phyloP scores from a whole-genome alignment of 2,113 vertebrate genomes.

The Tragelaphus strepsiceros region DNA sequence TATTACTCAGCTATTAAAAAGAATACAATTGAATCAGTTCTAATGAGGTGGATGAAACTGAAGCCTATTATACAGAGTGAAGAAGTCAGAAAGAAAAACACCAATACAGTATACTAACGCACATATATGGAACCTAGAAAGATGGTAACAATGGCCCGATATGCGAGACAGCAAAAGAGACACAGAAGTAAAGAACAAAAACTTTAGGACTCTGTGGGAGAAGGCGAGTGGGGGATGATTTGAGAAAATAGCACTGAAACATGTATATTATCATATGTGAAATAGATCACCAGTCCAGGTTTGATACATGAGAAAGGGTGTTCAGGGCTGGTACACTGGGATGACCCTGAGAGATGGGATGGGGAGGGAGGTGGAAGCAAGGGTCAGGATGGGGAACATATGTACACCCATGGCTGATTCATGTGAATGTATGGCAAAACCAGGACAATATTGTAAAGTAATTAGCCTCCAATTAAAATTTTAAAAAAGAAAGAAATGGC shows the following conservation, averaged over 20 bases:
- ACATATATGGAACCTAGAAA: neutral
- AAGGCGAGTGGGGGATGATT: neutral
- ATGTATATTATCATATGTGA: neutral
- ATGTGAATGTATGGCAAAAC: neutral
- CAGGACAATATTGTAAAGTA: neutral
- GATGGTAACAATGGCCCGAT: neutral
- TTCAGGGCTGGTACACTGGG: neutral
- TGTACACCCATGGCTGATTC: neutral
- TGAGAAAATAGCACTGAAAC: neutral
- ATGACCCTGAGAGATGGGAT: neutral
- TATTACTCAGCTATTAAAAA: neutral
- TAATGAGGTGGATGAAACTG: neutral
- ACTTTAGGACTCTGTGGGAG: neutral
- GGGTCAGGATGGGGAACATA: neutral
- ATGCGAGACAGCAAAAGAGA: neutral
- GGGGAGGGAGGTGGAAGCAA: neutral
- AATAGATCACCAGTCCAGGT: neutral
- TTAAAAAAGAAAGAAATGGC: neutral
- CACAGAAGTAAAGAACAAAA: neutral
- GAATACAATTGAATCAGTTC: neutral
- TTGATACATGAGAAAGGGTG: neutral
- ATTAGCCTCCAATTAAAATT: neutral
- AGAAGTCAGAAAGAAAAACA: neutral
- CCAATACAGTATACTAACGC: accelerated
- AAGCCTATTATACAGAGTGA: neutral